These are phyloP conservation scores for Brachionus sp. DNA, from an alignment of 1,140 invertebrate genomes.

Conservation along the genomic window DNA sequence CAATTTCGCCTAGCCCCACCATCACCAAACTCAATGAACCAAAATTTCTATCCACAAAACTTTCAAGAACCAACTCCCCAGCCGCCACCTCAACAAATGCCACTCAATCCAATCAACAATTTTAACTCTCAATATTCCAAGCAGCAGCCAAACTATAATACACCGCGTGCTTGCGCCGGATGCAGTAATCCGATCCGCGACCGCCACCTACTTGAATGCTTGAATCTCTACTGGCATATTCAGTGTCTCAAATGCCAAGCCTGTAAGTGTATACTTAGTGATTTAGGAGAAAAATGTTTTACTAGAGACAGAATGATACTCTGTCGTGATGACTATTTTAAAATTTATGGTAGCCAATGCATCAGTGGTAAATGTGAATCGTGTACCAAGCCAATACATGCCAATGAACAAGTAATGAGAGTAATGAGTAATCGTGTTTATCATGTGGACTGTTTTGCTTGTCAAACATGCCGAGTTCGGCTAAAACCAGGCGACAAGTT, in stretches of 20 bases:
- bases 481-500: conserved; percentile 18
- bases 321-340: conserved; percentile 32
- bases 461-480: not conserved
- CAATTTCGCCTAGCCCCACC: not conserved
- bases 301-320: conserved; percentile 27
- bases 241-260: conserved; percentile 34
- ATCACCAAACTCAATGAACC: not conserved
- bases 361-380: conserved; percentile 12
- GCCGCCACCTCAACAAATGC: not conserved
- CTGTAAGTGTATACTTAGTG: not conserved
- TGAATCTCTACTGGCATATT: conserved; percentile 29
- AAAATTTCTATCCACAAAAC: not conserved
- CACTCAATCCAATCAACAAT: conserved; percentile 9
- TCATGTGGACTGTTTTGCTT: conserved; percentile 35
- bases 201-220: conserved; percentile 17
- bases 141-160: not conserved
- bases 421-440: conserved; percentile 29
- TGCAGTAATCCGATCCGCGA: conserved; percentile 16
- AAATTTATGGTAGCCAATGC: not conserved
- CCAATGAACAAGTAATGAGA: conserved; percentile 45
- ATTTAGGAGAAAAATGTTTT: conserved; percentile 21
- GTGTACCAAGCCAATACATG: not conserved
- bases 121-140: conserved; percentile 19
- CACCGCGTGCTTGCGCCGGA: not conserved
- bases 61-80: not conserved